Evolutionary conservation across 2,888 invertebrate genomes (phyloP), one percentile per base, ranked within the genome.

Genomic region (Plebejus argus): DNA sequence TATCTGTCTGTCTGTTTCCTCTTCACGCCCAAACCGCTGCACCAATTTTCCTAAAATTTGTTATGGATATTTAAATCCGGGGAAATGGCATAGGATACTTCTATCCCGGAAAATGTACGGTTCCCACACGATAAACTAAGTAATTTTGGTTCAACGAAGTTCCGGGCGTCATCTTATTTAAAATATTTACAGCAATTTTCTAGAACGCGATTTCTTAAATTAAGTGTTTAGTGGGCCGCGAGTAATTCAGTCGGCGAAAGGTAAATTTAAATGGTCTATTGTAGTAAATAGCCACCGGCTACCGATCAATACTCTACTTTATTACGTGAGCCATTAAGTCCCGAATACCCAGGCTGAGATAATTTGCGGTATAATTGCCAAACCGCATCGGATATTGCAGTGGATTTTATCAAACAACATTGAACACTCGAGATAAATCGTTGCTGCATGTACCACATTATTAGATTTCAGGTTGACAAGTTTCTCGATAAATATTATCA

Each of bases 241-340:
- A 79, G 76, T 80, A 80, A 80, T 80, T 80, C 78, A 53, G 78
- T 80, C 80, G 79, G 80, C 81, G 81, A 82, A 83, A 81, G 76
- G 76, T 78, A 71, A 75, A 78, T 81, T 84, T 82, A 83, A 84
- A 83, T 81, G 80, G 82, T 82, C 84, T 84, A 83, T 83, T 83
- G 78, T 82, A 80, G 81, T 84, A 84, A 84, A 83, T 82, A 83
- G 79, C 80, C 76, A 78, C 77, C 79, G 81, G 83, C 80, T 81
- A 82, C 28, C 49, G 78, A 79, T 81, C 77, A 35, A 76, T 35
- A 76, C 49, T 72, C 23, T 71, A 20, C 76, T 33, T 77, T 78
- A 79, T 80, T 79, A 78, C 70, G 56, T 49, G 72, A 71, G 58
- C 74, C 66, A 76, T 78, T 80, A 76, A 70, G 76, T 76, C 78